Evolutionary conservation across 2,888 invertebrate genomes (phyloP), one percentile per base, ranked within the genome.

Genomic region (Syrista parreyssii): DNA sequence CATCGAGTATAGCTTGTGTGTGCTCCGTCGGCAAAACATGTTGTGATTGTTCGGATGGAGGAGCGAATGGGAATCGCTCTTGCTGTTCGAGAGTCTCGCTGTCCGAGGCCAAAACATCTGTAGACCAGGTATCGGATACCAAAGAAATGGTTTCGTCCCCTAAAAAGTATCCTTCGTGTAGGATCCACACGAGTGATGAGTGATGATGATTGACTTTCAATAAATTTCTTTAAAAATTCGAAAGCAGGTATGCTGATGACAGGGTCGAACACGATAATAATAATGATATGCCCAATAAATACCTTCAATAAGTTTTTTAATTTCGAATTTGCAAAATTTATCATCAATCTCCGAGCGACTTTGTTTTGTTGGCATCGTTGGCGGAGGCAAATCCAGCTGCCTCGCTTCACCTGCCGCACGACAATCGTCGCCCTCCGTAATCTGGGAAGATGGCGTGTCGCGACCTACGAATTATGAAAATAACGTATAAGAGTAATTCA

Each of bases 51-150:
- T 92, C 92, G 0, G 86, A 80, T 1, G 85, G 84, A 1, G 87
- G 84, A 23, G 88, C 85, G 74, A 89, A 90, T 32, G 84, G 80
- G 83, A 88, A 86, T 73, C 95, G 93, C 84, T 96, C 95, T 34
- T 94, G 94, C 82, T 96, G 96, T 83, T 98, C 98, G 72, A 98
- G 94, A 31, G 97, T 97, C 92, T 99, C 99, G 15, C 98, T 98
- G 92, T 99, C 99, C 77, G 98, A 98, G 0, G 98, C 98, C 78
- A 99, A 92, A 74, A 99, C 99, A 92, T 99, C 99, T 0, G 99
- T 99, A 84, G 98, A 98, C 99, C 99, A 99, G 0, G 98, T 98
- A 91, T 99, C 99, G 74, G 98, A 98, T 85, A 99, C 98, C 88
- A 99, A 95, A 68, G 98, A 99, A 85, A 98, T 96, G 0, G 98